Percentiles rank a stretch among this genome's conserved stretches.
These are phyloP conservation scores for Lipotes vexillifer DNA, from an alignment of 2,113 vertebrate genomes.

Conservation along the genomic window DNA sequence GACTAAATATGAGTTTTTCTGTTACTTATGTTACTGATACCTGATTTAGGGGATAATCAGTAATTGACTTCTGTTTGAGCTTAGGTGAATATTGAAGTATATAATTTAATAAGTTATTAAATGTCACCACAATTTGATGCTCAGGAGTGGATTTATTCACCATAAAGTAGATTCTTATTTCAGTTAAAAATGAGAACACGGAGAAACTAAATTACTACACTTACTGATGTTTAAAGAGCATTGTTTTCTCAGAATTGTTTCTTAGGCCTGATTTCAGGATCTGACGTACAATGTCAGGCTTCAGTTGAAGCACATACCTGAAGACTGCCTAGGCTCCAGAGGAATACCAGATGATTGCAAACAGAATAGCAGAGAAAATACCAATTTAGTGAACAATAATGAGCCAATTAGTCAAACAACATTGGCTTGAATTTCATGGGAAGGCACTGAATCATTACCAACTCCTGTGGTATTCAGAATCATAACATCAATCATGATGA, in stretches of 20 bases:
- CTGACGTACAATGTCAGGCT: not conserved
- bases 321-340: not conserved
- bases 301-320: not conserved
- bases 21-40: not conserved
- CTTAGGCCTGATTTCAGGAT: not conserved
- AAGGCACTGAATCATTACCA: conserved; percentile 71
- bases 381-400: conserved; percentile 14
- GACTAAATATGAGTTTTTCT: not conserved
- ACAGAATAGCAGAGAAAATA: conserved; percentile 27
- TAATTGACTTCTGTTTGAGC: not conserved
- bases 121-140: not conserved
- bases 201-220: not conserved
- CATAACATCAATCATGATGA: conserved; percentile 75
- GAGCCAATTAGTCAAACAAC: conserved; percentile 52
- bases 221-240: conserved; percentile 1
- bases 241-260: conserved; percentile 17
- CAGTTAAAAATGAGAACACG: not conserved
- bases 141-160: conserved; percentile 12
- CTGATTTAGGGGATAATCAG: not conserved
- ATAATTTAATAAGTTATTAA: not conserved
- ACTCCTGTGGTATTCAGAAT: conserved; percentile 72
- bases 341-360: conserved; percentile 28
- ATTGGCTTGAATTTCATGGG: conserved; percentile 50
- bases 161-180: conserved; percentile 23
- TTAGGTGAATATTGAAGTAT: conserved; percentile 1